A percentile compares a stretch with the other conserved stretches of the same genome.
Evolutionary conservation across 2,797 vertebrate species (phyloP).

Genomic region (Thripadectes ignobilis): DNA sequence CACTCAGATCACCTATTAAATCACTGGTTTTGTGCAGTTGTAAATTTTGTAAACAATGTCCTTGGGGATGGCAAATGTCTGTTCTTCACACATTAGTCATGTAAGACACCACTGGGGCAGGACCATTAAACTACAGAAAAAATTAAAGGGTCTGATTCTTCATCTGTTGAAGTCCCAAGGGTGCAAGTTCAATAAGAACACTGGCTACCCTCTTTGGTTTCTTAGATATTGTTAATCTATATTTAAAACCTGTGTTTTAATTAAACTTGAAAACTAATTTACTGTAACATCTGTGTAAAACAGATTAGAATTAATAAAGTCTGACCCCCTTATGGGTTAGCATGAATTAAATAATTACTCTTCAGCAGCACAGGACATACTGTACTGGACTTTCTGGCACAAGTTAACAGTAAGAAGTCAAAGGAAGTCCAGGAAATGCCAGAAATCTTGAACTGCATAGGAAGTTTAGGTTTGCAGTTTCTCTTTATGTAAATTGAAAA

Average conservation of each 20-base stretch:
- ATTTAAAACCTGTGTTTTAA: constrained; percentile 52
- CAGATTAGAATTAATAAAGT: constrained; percentile 61
- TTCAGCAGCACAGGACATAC: background rate
- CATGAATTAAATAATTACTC: constrained; percentile 37
- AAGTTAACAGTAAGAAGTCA: background rate
- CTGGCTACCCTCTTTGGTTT: background rate
- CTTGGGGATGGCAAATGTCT: background rate
- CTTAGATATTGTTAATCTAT: constrained; percentile 37
- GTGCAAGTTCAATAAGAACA: background rate
- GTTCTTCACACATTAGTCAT: background rate
- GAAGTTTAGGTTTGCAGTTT: background rate
- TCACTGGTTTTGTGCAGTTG: background rate
- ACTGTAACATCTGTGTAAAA: constrained; percentile 27
- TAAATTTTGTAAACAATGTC: background rate
- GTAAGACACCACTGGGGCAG: background rate
- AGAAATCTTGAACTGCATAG: background rate
- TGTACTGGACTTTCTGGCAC: constrained; percentile 23
- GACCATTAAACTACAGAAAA: background rate
- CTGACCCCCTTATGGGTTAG: constrained; percentile 57
- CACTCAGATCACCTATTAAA: background rate
- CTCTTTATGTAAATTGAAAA: background rate
- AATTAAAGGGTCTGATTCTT: background rate
- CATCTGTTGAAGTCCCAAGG: background rate
- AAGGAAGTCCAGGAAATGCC: constrained; percentile 39
- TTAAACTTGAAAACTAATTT: constrained; percentile 65